phyloP scores from a whole-genome alignment of 1,140 invertebrate genomes.

The Calephelis nemesis region DNA sequence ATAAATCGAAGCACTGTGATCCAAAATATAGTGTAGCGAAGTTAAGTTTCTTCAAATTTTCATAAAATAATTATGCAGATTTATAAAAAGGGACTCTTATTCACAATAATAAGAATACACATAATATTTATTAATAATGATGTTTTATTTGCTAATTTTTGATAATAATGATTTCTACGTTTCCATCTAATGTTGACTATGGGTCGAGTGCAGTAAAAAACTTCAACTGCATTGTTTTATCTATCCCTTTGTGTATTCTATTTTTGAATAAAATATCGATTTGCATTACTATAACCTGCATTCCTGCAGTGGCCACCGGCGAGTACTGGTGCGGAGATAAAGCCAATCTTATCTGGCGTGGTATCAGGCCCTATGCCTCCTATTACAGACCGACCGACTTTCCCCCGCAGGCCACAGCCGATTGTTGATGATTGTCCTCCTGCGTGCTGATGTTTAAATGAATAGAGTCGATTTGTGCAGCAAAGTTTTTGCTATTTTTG shows the following conservation, averaged over 20 bases:
- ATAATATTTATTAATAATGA: too few relatives aligned
- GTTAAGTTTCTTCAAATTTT: too few relatives aligned
- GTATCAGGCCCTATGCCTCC: constrained; percentile 42
- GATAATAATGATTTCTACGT: too few relatives aligned
- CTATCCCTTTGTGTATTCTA: constrained; percentile 8
- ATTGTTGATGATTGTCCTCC: constrained; percentile 42
- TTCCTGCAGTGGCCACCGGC: constrained; percentile 13
- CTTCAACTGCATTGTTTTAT: not conserved
- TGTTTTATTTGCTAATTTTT: too few relatives aligned
- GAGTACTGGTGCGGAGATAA: constrained; percentile 37
- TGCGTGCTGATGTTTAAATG: constrained; percentile 1
- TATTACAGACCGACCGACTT: constrained; percentile 58
- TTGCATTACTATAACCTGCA: constrained; percentile 21
- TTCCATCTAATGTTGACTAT: too few relatives aligned
- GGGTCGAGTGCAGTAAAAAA: too few relatives aligned
- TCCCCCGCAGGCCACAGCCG: constrained; percentile 37
- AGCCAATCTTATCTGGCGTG: constrained; percentile 46
- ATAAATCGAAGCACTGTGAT: too few relatives aligned
- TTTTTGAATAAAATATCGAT: constrained; percentile 22
- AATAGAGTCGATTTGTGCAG: constrained; percentile 4
- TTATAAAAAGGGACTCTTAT: too few relatives aligned
- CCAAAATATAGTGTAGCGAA: too few relatives aligned
- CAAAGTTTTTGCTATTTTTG: not conserved
- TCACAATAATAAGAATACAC: too few relatives aligned
- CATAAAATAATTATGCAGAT: too few relatives aligned